Base-by-base conservation (phyloP, 2,888 invertebrate species). In the Tetropium fuscum region DNA sequence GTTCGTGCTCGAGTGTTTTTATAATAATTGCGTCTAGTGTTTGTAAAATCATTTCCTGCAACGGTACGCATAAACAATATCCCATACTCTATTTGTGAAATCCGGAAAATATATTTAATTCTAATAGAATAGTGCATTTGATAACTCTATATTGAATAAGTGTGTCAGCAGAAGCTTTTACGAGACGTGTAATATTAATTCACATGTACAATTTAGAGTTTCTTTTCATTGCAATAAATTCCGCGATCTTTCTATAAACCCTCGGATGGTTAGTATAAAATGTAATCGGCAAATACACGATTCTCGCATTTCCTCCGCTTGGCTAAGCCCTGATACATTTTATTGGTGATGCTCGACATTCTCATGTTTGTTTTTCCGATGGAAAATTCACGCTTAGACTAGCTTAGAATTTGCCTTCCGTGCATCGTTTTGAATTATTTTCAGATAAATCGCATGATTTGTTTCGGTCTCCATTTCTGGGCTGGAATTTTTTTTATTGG, bases 281-380 rank as follows among this genome's bases (percentile, higher is more conserved):
- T 58, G 58, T 62, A 58, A 64, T 62, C 66, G 64, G 55, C 34
- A 55, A 63, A 54, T 63, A 59, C 59, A 61, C 61, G 62, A 56
- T 57, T 63, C 62, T 64, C 61, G 45, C 55, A 57, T 64, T 65
- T 45, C 43, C 60, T 18, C 13, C 57, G 60, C 56, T 62, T 59
- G 60, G 48, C 55, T 66, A 63, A 57, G 58, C 58, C 49, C 55
- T 54, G 62, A 68, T 64, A 68, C 63, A 65, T 61, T 64, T 66
- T 60, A 68, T 62, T 62, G 57, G 59, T 41, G 49, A 43, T 30
- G 58, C 56, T 56, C 63, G 61, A 58, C 63, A 57, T 64, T 62
- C 56, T 54, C 60, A 49, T 64, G 61, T 68, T 68, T 63, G 61
- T 64, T 68, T 65, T 68, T 60, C 58, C 54, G 51, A 59, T 60